These are phyloP conservation scores for Lacerta bilineata DNA, from an alignment of 2,797 vertebrate species.

Conservation along the genomic window DNA sequence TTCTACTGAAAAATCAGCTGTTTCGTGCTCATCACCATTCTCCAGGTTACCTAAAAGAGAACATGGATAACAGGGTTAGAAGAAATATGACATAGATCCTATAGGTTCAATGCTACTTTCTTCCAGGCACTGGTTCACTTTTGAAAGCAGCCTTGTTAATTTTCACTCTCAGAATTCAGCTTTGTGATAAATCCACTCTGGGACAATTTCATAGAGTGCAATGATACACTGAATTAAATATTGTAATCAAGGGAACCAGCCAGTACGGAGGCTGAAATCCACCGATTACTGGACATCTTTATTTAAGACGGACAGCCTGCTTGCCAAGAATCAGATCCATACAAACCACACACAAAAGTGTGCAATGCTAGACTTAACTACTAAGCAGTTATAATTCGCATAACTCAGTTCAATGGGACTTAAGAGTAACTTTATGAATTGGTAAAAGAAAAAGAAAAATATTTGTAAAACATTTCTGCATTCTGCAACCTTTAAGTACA, in stretches of 20 bases:
- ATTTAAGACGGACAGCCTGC: neutral
- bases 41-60: conserved; percentile 81
- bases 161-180: neutral
- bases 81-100: conserved; percentile 11
- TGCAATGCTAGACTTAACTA: neutral
- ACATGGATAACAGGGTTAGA: conserved; percentile 57
- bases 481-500: neutral
- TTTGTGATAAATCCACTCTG: neutral
- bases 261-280: neutral
- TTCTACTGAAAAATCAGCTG: conserved; percentile 70
- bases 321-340: neutral
- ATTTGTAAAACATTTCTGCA: neutral
- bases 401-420: neutral
- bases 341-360: neutral
- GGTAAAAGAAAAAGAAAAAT: neutral
- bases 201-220: neutral
- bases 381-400: neutral
- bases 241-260: neutral
- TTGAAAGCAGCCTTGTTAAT: conserved; percentile 9
- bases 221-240: neutral
- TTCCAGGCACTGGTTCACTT: neutral
- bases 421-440: neutral
- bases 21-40: conserved; percentile 81
- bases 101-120: neutral
- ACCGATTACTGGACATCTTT: neutral